phyloP scores from a whole-genome alignment of 2,113 vertebrate genomes.

The Zeus faber region DNA sequence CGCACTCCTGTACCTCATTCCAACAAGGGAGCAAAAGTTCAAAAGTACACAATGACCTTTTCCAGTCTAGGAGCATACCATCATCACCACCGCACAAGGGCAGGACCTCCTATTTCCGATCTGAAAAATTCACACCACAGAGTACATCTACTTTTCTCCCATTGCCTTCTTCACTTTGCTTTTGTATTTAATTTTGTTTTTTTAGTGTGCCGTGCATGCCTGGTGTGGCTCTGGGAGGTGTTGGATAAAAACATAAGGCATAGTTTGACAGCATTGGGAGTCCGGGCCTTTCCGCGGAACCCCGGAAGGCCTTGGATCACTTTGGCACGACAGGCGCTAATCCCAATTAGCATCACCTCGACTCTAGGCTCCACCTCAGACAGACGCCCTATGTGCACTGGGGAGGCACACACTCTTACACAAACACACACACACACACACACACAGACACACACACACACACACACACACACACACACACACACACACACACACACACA shows the following conservation, averaged over 20 bases:
- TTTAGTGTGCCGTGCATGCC: conserved; percentile 33
- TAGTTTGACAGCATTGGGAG: conserved; percentile 42
- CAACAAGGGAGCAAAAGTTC: conserved; percentile 50
- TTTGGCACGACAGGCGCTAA: conserved; percentile 59
- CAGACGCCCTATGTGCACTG: conserved; percentile 59
- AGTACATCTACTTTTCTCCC: conserved; percentile 5
- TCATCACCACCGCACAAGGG: conserved; percentile 16
- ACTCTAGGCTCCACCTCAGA: conserved; percentile 52
- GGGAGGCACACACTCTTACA: conserved; percentile 7
- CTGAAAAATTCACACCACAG: too few relatives aligned
- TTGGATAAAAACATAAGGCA: conserved; percentile 48
- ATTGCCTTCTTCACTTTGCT: conserved; percentile 23
- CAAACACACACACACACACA: neutral
- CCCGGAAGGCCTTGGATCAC: conserved; percentile 56
- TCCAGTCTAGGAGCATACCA: conserved; percentile 10
- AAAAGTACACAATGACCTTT: conserved; percentile 68
- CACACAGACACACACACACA: neutral
- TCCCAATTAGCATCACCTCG: conserved; percentile 68
- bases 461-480: neutral
- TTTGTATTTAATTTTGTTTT: conserved; percentile 9
- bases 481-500: neutral
- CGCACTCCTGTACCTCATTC: neutral
- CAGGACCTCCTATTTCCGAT: neutral
- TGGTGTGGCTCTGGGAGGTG: conserved; percentile 4
- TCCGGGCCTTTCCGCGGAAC: conserved; percentile 30